These are phyloP conservation scores for Napeogenes sylphis DNA, from an alignment of 2,888 invertebrate species.

Conservation along the genomic window DNA sequence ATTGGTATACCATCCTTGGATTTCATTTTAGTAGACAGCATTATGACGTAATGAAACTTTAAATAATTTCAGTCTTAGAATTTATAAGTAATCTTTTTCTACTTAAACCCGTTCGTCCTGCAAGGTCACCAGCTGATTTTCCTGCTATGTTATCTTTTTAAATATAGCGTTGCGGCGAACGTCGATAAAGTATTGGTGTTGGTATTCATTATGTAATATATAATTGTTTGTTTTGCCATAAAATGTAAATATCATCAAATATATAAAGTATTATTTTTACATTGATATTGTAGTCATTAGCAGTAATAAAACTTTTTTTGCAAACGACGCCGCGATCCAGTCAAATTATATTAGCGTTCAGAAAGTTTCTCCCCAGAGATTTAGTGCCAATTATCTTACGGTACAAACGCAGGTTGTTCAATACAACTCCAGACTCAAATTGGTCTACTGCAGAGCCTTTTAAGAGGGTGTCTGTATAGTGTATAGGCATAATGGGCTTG, in stretches of 20 bases:
- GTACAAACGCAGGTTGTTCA: conserved; percentile 37
- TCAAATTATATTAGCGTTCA: conserved; percentile 30
- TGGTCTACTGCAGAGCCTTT: conserved; percentile 42
- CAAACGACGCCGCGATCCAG: conserved; percentile 10
- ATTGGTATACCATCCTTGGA: conserved; percentile 42
- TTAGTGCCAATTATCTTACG: conserved; percentile 40
- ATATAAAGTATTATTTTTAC: background rate
- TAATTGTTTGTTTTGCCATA: background rate
- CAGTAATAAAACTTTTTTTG: conserved; percentile 7
- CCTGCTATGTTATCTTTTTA: conserved; percentile 36
- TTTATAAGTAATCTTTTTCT: conserved; percentile 5
- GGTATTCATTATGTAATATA: conserved; percentile 2
- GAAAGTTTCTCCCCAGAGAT: conserved; percentile 31
- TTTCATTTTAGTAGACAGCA: background rate
- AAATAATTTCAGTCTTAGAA: background rate
- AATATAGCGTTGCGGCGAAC: conserved; percentile 21
- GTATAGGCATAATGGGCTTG: conserved; percentile 61
- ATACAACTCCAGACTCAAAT: conserved; percentile 43
- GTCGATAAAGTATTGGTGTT: conserved; percentile 15
- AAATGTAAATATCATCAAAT: background rate
- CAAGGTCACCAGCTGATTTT: conserved; percentile 46
- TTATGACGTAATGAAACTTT: background rate
- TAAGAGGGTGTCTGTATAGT: conserved; percentile 41
- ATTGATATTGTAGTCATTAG: conserved; percentile 2
- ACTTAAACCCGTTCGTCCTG: conserved; percentile 17